Evolutionary conservation across 1,140 invertebrate species (phyloP).

Genomic region (Plectus sambesii): DNA sequence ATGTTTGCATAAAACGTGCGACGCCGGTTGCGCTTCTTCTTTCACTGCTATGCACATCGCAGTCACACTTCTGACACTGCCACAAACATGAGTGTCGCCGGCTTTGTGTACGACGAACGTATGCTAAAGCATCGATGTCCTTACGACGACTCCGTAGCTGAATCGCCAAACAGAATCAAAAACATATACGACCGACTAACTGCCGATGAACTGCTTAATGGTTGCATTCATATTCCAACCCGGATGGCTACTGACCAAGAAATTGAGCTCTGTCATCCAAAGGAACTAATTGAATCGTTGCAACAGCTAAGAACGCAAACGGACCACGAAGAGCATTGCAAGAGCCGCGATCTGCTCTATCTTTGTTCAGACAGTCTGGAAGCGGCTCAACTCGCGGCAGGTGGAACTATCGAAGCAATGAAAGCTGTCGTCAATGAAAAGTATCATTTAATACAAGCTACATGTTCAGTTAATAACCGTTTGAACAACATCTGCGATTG

Average conservation of each 20-base stretch:
- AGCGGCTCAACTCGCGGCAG: conserved; percentile 21
- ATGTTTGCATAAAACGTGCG: too few relatives aligned
- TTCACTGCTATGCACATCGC: too few relatives aligned
- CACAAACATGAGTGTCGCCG: too few relatives aligned
- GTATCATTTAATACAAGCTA: conserved; percentile 6
- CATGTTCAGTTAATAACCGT: background rate
- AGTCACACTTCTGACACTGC: too few relatives aligned
- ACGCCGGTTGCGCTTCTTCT: too few relatives aligned
- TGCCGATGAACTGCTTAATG: conserved; percentile 17
- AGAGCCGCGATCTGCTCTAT: conserved; percentile 25
- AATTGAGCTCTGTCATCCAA: conserved; percentile 20
- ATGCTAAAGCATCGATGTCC: conserved; percentile 25
- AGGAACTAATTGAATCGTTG: conserved; percentile 15
- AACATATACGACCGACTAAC: conserved; percentile 22
- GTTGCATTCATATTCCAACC: conserved; percentile 17
- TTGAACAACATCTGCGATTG: too few relatives aligned
- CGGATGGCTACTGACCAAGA: conserved; percentile 24
- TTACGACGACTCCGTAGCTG: conserved; percentile 20
- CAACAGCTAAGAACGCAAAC: conserved; percentile 18
- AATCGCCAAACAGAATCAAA: conserved; percentile 22
- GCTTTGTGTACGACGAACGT: conserved; percentile 27
- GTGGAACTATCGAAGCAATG: conserved; percentile 22
- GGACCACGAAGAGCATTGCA: conserved; percentile 24
- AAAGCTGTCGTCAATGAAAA: conserved; percentile 19
- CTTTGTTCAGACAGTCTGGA: conserved; percentile 15